Evolutionary conservation across 2,888 invertebrate species (phyloP), one percentile per base, ranked within the genome.

Genomic region (Dione vanillae): DNA sequence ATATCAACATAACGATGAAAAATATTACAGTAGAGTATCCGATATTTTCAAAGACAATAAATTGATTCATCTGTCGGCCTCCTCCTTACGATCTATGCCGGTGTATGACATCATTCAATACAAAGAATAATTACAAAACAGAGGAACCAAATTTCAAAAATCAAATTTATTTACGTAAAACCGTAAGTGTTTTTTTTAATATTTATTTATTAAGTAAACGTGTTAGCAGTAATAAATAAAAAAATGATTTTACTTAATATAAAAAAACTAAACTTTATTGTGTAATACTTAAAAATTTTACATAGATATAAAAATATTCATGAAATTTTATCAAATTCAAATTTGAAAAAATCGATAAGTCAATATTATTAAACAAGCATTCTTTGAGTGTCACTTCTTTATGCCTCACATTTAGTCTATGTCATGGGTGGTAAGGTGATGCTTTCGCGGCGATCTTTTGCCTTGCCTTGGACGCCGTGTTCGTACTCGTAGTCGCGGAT

Each of bases 401-500:
- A 49, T 56, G 59, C 49, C 52, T n/a, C 65, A 56, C 45, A 49
- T 67, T 65, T 86, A 81, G 74, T 89, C 91, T 90, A 82, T 91
- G 90, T 77, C 77, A 80, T 82, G 80, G 80, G 82, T 74, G 77
- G 79, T 85, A 86, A 89, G 84, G 85, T 86, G 84, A 86, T 87
- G 86, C 85, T 85, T 87, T 88, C 84, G 85, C 85, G 85, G 83
- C 84, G 88, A 85, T 89, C 89, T 89, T 89, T 83, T 81, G 90
- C 90, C 88, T 90, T 83, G 89, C 83, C 85, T 84, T 85, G 87
- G 88, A 87, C 85, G 89, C 89, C 89, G 91, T 87, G 89, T 84
- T 87, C 90, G 92, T 92, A 90, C 90, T 91, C 87, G 88, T 80
- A 88, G 84, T 87, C 88, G 87, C 90, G 85, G 87, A 89, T 90